Evolutionary conservation across 2,797 vertebrate genomes (phyloP).

Genomic region (Rhinichthys osculus): DNA sequence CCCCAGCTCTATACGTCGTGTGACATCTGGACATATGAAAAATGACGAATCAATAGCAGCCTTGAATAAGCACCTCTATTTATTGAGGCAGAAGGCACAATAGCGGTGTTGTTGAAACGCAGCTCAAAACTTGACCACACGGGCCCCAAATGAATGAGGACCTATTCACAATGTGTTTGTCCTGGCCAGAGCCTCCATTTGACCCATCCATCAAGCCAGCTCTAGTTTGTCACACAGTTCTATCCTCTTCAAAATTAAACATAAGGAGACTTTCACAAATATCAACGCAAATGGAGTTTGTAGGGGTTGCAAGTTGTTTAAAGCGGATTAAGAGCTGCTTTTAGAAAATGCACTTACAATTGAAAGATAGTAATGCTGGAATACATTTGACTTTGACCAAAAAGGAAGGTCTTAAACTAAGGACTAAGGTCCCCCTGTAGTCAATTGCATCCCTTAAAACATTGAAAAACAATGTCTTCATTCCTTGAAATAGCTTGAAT

Average conservation of each 20-base stretch:
- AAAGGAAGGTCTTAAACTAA: neutral
- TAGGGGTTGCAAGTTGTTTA: neutral
- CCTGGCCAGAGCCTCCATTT: slow-evolving; percentile 72
- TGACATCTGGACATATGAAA: slow-evolving; percentile 70
- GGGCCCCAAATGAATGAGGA: slow-evolving; percentile 66
- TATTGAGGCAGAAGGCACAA: slow-evolving; percentile 81
- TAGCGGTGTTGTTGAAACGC: slow-evolving; percentile 77
- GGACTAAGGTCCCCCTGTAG: too few species aligned
- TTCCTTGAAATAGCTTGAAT: too few species aligned
- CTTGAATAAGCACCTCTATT: slow-evolving; percentile 80
- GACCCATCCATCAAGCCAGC: slow-evolving; percentile 67
- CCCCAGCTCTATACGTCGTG: slow-evolving; percentile 47
- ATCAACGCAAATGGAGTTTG: slow-evolving; percentile 7
- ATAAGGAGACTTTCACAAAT: slow-evolving; percentile 38
- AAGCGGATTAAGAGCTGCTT: neutral
- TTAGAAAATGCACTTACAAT: neutral
- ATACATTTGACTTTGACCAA: neutral
- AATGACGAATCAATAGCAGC: slow-evolving; percentile 78
- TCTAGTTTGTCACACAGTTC: slow-evolving; percentile 59
- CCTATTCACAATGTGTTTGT: slow-evolving; percentile 73
- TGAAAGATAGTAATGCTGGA: neutral
- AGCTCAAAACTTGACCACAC: slow-evolving; percentile 69
- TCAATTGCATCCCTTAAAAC: too few species aligned
- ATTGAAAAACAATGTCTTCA: too few species aligned
- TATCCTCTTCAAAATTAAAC: slow-evolving; percentile 62